These are phyloP conservation scores for Bombus consobrinus DNA, from an alignment of 1,140 invertebrate species.

Conservation along the genomic window DNA sequence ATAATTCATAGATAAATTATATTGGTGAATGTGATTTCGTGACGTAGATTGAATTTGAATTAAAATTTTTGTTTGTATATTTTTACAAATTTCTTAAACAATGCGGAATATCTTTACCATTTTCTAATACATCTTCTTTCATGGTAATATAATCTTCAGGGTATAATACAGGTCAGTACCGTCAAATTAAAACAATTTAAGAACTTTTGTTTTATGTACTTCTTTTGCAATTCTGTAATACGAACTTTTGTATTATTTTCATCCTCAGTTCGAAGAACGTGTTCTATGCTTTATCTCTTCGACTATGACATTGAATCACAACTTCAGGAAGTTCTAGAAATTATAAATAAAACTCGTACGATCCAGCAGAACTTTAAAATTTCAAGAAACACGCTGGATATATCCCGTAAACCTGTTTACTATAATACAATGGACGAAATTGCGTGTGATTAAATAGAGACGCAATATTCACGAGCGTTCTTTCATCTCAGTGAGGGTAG, in stretches of 20 bases:
- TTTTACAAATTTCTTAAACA: neutral
- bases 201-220: no score
- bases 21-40: no score
- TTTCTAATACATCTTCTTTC: no score
- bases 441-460: constrained; percentile 41
- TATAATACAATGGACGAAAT: constrained; percentile 19
- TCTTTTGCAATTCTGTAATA: no score
- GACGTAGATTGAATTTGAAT: neutral
- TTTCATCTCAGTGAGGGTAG: constrained; percentile 23
- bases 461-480: constrained; percentile 39
- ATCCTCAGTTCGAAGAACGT: no score
- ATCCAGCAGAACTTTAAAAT: neutral
- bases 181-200: no score
- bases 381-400: neutral
- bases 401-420: neutral
- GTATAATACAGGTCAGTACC: no score
- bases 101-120: no score
- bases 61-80: neutral
- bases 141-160: no score
- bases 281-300: no score
- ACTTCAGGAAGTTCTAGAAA: neutral
- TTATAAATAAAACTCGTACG: neutral
- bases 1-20: neutral
- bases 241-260: no score
- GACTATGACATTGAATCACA: neutral